These are phyloP conservation scores for Brachystomella parvula DNA, from an alignment of 1,140 invertebrate genomes.

Conservation along the genomic window DNA sequence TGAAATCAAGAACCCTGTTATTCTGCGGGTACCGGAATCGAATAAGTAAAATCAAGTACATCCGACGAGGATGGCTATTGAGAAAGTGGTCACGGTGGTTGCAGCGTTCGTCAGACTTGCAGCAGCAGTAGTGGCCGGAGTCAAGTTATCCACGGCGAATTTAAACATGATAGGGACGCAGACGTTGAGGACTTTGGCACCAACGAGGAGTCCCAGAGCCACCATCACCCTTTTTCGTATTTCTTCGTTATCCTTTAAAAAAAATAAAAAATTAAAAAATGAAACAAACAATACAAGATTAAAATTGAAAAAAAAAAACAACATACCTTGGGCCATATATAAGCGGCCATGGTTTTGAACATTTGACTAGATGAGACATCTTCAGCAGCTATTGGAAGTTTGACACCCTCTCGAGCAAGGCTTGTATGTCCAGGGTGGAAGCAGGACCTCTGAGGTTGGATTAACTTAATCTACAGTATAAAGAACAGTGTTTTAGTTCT, in stretches of 20 bases:
- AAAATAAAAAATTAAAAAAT: not conserved
- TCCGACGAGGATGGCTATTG: constrained; percentile 73
- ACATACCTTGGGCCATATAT: constrained; percentile 88
- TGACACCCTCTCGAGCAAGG: constrained; percentile 56
- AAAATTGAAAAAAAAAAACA: not conserved
- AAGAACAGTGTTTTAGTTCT: not conserved
- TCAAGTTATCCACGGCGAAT: constrained; percentile 81
- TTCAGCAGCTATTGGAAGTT: constrained; percentile 41
- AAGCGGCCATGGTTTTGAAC: constrained; percentile 74
- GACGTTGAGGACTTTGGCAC: constrained; percentile 82
- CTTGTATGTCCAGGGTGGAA: constrained; percentile 78
- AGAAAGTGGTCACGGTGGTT: constrained; percentile 61
- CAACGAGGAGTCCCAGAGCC: constrained; percentile 68
- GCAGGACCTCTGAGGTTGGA: constrained; percentile 47
- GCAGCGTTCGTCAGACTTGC: constrained; percentile 46
- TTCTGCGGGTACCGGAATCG: not conserved
- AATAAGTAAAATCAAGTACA: constrained; percentile 58
- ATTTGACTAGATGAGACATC: constrained; percentile 67
- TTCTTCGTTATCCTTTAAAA: constrained; percentile 60
- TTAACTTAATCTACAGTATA: not conserved
- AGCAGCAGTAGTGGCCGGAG: constrained; percentile 56
- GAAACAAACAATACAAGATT: not conserved
- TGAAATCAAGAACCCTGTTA: constrained; percentile 44
- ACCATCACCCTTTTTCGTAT: constrained; percentile 74
- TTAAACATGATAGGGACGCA: constrained; percentile 96